These are phyloP conservation scores for Lysiphlebus fabarum DNA, from an alignment of 1,140 invertebrate genomes.

Conservation along the genomic window DNA sequence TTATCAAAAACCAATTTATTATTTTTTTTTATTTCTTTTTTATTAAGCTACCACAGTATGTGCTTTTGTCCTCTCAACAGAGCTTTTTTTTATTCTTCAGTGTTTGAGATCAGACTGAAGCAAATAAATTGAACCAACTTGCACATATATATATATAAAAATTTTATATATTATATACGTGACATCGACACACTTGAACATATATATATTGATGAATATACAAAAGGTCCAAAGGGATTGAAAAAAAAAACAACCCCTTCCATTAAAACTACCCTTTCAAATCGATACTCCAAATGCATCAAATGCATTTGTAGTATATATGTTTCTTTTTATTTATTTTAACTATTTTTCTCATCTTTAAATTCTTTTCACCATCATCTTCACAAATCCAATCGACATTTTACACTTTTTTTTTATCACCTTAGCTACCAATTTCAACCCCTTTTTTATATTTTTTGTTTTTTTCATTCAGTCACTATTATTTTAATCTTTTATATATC, in stretches of 20 bases:
- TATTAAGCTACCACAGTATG: no score
- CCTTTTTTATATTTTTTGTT: neutral
- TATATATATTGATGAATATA: neutral
- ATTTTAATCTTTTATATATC: neutral
- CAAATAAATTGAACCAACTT: no score
- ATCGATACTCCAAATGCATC: constrained; percentile 1
- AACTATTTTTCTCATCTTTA: neutral
- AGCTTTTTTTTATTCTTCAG: no score
- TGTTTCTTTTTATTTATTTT: neutral
- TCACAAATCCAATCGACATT: constrained; percentile 8
- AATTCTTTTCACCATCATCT: neutral
- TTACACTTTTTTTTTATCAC: constrained; percentile 1
- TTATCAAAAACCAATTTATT: no score
- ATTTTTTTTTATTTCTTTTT: no score
- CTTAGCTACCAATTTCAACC: neutral
- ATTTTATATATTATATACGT: no score
- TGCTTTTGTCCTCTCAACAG: no score
- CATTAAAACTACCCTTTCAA: neutral
- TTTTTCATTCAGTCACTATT: constrained; percentile 1
- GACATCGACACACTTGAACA: no score
- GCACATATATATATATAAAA: no score
- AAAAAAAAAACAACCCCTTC: constrained; percentile 1
- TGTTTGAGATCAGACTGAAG: no score
- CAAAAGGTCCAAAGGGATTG: constrained; percentile 8
- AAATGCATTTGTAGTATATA: neutral